Base-by-base conservation (phyloP, 2,888 invertebrate species). In the Aspidiotus rigidus region DNA sequence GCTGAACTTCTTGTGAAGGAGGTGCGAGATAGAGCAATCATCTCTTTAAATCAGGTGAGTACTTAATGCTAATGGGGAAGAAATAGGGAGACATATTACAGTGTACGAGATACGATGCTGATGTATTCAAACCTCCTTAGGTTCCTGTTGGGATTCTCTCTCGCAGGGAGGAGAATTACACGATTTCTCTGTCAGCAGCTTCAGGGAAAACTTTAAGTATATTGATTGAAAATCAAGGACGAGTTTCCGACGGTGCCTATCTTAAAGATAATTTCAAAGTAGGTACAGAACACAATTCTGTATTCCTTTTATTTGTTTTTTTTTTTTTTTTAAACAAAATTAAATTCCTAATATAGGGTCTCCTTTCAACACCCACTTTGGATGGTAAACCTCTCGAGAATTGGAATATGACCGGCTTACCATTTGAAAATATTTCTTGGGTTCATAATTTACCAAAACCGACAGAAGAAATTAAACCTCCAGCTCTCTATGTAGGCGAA, bases 201-300 rank as follows among this genome's bases (percentile, higher is more conserved):
- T 53, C 75, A 74, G 77, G 76, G 3, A 75, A 78, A 64, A 74
- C 71, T 13, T 72, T 81, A 11, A 75, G 76, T 72, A 75, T 82
- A 56, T 72, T 82, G 16, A 81, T 82, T 0, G 93, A 94, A 79
- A 91, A 89, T 77, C 89, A 89, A 80, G 94, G 93, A 10, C 82
- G 92, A 66, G 83, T 89, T 57, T 90, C 90, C 77, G 90, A 79
- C 74, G 84, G 85, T 59, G 71, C 74, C 66, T 73, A 78, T 2
- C 75, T 84, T 15, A 75, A 75, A 60, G 80, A 80, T 7, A 9
- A n/a, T 16, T 28, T 28, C 28, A 28, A 28, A 28, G 28, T 28
- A 28, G 28, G 28, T 28, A 28, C 28, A 28, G 2, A 28, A n/a
- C n/a, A n/a, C 5, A 28, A 28, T 28, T 28, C 2, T 1, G 28